These are phyloP conservation scores for Helogale parvula DNA, from an alignment of 2,113 vertebrate species.

Conservation along the genomic window DNA sequence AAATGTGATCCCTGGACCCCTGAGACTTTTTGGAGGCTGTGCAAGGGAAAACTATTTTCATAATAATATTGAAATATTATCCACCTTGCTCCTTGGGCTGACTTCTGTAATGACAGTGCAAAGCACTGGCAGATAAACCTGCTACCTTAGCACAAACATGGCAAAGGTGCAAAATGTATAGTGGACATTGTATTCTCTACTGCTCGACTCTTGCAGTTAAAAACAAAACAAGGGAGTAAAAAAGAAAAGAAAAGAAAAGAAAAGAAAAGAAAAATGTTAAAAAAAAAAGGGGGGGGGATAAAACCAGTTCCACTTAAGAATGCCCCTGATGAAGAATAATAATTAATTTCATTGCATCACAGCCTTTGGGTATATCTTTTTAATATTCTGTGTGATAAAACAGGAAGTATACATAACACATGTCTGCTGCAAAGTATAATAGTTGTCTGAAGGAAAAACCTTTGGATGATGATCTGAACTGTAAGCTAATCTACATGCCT, in stretches of 20 bases:
- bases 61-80: not conserved
- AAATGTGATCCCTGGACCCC: not conserved
- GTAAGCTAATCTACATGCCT: not conserved
- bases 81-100: not conserved
- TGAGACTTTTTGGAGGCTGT: not conserved
- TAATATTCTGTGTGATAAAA: not conserved
- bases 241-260: not conserved
- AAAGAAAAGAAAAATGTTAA: not conserved
- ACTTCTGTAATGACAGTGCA: not conserved
- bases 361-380: not conserved
- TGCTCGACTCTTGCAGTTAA: not conserved
- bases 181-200: not conserved
- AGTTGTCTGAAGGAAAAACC: not conserved
- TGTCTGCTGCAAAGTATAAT: not conserved
- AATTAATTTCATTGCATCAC: not conserved
- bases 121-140: not conserved
- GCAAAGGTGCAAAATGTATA: not conserved
- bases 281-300: not conserved
- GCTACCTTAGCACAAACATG: not conserved
- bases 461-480: not conserved
- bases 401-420: not conserved
- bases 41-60: not conserved
- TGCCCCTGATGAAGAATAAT: not conserved
- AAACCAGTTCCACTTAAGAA: not conserved
- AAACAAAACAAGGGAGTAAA: not conserved